phyloP scores from a whole-genome alignment of 2,888 invertebrate genomes.

The Brenthis daphne region DNA sequence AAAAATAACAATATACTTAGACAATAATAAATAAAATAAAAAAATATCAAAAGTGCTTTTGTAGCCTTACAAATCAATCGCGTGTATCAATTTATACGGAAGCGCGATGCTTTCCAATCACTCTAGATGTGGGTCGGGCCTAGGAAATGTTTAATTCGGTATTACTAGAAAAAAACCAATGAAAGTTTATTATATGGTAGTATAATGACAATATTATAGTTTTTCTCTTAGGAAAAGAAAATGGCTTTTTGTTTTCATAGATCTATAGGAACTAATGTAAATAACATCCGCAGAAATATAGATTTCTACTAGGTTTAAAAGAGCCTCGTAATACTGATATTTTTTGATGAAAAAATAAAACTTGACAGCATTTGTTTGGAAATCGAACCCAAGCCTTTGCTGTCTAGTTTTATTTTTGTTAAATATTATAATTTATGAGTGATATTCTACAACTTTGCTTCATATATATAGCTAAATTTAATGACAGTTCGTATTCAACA shows the following conservation, averaged over 20 bases:
- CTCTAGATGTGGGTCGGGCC: slow-evolving; percentile 39
- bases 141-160: slow-evolving; percentile 5
- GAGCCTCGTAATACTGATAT: too few relatives aligned
- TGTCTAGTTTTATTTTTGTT: too few relatives aligned
- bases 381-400: too few relatives aligned
- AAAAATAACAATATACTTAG: too few relatives aligned
- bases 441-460: not conserved
- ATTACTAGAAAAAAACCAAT: slow-evolving; percentile 15
- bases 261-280: not conserved
- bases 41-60: slow-evolving; percentile 7
- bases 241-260: not conserved
- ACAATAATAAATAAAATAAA: too few relatives aligned
- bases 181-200: slow-evolving; percentile 20
- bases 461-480: not conserved
- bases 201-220: slow-evolving; percentile 8
- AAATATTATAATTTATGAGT: too few relatives aligned
- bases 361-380: too few relatives aligned
- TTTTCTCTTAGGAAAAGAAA: slow-evolving; percentile 1
- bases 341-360: too few relatives aligned
- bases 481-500: not conserved
- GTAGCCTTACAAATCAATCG: slow-evolving; percentile 23
- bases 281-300: too few relatives aligned
- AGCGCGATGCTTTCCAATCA: slow-evolving; percentile 40
- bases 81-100: slow-evolving; percentile 32
- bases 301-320: too few relatives aligned